Percentiles rank a stretch among this genome's conserved stretches.
Evolutionary conservation across 1,140 invertebrate species (phyloP).

Genomic region (Pantala flavescens): DNA sequence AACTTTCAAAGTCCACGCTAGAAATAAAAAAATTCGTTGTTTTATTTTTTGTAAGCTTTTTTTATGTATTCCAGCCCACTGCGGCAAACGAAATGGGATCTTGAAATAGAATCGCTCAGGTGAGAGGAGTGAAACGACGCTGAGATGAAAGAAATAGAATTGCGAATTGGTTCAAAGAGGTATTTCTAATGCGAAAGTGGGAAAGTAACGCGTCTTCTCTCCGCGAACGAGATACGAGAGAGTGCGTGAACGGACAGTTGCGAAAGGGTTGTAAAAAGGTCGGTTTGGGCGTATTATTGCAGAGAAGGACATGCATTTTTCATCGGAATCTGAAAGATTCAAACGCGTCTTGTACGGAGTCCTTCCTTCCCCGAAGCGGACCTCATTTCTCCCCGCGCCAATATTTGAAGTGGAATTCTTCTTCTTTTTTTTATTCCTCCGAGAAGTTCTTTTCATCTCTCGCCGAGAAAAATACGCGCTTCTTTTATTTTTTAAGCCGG

Average conservation of each 20-base stretch:
- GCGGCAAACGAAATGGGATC: too few species aligned
- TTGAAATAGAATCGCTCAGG: too few species aligned
- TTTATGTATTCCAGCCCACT: too few species aligned
- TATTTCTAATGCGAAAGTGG: too few species aligned
- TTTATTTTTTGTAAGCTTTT: too few species aligned
- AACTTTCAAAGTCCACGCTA: too few species aligned
- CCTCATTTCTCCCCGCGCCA: background rate
- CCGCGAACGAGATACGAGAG: too few species aligned
- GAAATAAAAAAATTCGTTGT: too few species aligned
- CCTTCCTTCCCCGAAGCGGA: background rate
- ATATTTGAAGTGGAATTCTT: background rate
- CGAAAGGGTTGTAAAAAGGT: background rate
- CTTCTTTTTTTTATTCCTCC: background rate
- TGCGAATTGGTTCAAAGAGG: too few species aligned
- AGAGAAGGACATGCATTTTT: background rate
- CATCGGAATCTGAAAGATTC: conserved; percentile 9
- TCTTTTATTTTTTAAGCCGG: background rate
- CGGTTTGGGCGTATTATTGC: background rate
- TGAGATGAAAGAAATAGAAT: too few species aligned
- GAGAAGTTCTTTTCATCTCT: background rate
- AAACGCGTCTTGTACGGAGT: background rate
- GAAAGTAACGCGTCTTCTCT: too few species aligned
- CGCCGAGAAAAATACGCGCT: background rate
- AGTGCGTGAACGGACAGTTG: background rate
- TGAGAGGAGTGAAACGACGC: too few species aligned